Evolutionary conservation across 1,140 invertebrate genomes (phyloP).

Genomic region (Macrobrachium nipponense): DNA sequence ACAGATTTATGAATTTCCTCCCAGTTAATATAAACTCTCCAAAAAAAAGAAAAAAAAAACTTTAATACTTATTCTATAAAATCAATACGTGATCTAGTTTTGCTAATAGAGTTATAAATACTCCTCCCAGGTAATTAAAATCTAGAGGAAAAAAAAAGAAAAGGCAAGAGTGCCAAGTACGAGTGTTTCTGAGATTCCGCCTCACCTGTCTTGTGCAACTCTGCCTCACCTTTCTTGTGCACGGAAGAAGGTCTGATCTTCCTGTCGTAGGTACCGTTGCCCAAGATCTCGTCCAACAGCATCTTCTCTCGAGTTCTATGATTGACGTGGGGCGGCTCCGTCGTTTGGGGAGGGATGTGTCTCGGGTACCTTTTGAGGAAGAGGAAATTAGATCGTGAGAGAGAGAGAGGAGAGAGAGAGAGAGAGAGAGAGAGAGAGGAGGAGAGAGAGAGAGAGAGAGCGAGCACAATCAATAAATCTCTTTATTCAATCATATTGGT

Average conservation of each 20-base stretch:
- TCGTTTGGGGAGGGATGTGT: neutral
- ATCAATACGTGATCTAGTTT: too few relatives aligned
- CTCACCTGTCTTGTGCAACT: too few relatives aligned
- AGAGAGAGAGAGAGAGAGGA: neutral
- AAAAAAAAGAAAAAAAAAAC: too few relatives aligned
- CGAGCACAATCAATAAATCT: neutral
- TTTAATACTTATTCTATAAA: too few relatives aligned
- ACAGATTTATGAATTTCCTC: too few relatives aligned
- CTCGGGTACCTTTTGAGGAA: constrained; percentile 14
- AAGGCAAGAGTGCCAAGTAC: too few relatives aligned
- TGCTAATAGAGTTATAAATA: too few relatives aligned
- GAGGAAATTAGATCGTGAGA: neutral
- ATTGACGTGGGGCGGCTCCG: constrained; percentile 70
- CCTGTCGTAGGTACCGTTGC: constrained; percentile 89
- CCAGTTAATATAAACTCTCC: too few relatives aligned
- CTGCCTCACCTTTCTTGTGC: constrained; percentile 85
- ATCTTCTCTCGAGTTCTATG: constrained; percentile 93
- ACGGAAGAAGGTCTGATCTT: constrained; percentile 90
- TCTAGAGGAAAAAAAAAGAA: too few relatives aligned
- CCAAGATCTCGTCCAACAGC: constrained; percentile 91
- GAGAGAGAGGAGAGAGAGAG: neutral
- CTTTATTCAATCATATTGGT: too few relatives aligned
- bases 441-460: neutral
- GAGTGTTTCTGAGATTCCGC: too few relatives aligned
- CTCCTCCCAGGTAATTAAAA: too few relatives aligned